Evolutionary conservation across 2,888 invertebrate genomes (phyloP).

Genomic region (Cephus nigrinus): DNA sequence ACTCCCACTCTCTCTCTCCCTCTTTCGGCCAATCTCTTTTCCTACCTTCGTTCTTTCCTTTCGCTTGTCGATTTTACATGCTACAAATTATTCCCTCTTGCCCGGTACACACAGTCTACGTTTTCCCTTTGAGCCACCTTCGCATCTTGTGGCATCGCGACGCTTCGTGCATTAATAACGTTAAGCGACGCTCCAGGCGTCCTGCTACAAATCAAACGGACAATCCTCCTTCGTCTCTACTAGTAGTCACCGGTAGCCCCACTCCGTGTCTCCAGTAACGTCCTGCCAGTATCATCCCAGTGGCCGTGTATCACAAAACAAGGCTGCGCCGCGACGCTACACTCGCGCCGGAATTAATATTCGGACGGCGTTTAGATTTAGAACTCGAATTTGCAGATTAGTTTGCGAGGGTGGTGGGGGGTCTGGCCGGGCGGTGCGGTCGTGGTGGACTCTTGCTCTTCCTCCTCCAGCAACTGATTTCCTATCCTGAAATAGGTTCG

Average conservation of each 20-base stretch:
- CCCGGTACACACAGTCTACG: neutral
- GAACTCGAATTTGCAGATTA: constrained; percentile 66
- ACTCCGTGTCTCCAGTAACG: neutral
- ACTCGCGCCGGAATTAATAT: constrained; percentile 56
- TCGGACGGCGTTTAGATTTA: constrained; percentile 63
- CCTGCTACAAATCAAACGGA: neutral
- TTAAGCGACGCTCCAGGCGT: neutral
- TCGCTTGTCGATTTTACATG: neutral
- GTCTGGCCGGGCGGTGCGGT: constrained; percentile 39
- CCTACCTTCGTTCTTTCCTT: constrained; percentile 6
- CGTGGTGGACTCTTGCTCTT: constrained; percentile 19
- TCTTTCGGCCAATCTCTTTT: constrained; percentile 15
- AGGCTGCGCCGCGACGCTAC: constrained; percentile 4
- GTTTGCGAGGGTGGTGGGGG: constrained; percentile 42
- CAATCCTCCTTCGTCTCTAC: neutral
- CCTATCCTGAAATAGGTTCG: neutral
- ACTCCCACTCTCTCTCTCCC: constrained; percentile 19
- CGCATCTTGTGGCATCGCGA: neutral
- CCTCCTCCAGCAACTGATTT: neutral
- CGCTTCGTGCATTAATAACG: neutral
- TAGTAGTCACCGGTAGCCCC: neutral
- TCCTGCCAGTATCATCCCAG: neutral
- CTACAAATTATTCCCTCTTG: neutral
- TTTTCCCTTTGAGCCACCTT: neutral
- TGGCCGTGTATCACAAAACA: constrained; percentile 21